Percentiles rank a stretch among this genome's conserved stretches.
phyloP scores from a whole-genome alignment of 2,113 vertebrate genomes.

The Sakesphorus luctuosus region DNA sequence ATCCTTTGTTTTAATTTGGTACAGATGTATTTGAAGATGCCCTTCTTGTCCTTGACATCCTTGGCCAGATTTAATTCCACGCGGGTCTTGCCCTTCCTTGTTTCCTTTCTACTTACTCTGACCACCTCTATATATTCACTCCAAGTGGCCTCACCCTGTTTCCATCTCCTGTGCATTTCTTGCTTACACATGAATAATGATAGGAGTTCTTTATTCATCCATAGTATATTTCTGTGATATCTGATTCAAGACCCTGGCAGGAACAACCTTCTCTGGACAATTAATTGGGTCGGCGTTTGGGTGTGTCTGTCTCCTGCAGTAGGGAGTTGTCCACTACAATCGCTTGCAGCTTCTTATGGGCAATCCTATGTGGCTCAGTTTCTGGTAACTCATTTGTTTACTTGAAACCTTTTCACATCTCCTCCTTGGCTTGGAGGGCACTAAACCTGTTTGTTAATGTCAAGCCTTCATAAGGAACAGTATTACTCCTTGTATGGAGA shows the following conservation, averaged over 20 bases:
- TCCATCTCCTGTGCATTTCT: neutral
- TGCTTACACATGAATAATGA: neutral
- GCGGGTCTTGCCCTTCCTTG: neutral
- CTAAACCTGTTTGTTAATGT: neutral
- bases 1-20: neutral
- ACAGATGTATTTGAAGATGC: neutral
- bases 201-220: neutral
- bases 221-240: neutral
- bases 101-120: neutral
- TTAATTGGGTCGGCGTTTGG: neutral
- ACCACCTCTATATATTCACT: neutral
- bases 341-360: neutral
- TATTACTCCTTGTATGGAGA: neutral
- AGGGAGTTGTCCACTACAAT: neutral
- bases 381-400: neutral
- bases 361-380: neutral
- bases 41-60: neutral
- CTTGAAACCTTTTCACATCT: neutral
- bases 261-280: neutral
- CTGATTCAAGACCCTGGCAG: neutral
- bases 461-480: neutral
- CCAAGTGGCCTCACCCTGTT: neutral
- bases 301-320: neutral
- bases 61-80: neutral
- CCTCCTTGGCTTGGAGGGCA: neutral